A percentile compares a stretch with the other conserved stretches of the same genome.
These are phyloP conservation scores for Brenthis daphne DNA, from an alignment of 2,888 invertebrate genomes.

Conservation along the genomic window DNA sequence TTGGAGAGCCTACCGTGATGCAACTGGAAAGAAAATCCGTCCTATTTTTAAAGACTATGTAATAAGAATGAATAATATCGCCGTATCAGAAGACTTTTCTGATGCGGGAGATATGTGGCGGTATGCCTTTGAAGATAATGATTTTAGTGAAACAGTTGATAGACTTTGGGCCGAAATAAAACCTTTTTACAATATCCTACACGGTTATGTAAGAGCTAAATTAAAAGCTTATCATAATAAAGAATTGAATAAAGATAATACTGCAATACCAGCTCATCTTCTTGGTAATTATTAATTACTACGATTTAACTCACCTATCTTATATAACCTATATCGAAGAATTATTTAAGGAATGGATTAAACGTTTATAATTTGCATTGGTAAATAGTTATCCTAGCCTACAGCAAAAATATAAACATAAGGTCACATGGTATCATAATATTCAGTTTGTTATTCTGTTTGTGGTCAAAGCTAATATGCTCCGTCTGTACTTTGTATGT, in stretches of 20 bases:
- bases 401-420: no score
- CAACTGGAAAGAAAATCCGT: conserved; percentile 83
- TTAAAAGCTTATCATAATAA: conserved; percentile 77
- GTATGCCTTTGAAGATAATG: conserved; percentile 68
- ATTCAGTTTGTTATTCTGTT: no score
- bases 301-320: background rate
- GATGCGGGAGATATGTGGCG: conserved; percentile 78
- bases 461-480: no score
- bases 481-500: no score
- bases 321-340: no score
- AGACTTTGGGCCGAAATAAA: conserved; percentile 82
- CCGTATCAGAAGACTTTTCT: conserved; percentile 76
- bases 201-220: conserved; percentile 83
- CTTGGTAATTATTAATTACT: conserved; percentile 73
- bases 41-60: conserved; percentile 84
- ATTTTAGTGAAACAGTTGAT: conserved; percentile 69
- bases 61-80: conserved; percentile 83
- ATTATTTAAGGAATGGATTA: no score
- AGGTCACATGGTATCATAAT: no score
- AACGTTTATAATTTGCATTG: no score
- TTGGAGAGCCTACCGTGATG: conserved; percentile 86
- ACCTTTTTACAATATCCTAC: conserved; percentile 85
- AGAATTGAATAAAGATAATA: conserved; percentile 65
- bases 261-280: conserved; percentile 86
- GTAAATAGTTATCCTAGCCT: no score